A percentile compares a stretch with the other conserved stretches of the same genome.
phyloP scores from a whole-genome alignment of 2,888 invertebrate genomes.

The Drosophila nigricruria region DNA sequence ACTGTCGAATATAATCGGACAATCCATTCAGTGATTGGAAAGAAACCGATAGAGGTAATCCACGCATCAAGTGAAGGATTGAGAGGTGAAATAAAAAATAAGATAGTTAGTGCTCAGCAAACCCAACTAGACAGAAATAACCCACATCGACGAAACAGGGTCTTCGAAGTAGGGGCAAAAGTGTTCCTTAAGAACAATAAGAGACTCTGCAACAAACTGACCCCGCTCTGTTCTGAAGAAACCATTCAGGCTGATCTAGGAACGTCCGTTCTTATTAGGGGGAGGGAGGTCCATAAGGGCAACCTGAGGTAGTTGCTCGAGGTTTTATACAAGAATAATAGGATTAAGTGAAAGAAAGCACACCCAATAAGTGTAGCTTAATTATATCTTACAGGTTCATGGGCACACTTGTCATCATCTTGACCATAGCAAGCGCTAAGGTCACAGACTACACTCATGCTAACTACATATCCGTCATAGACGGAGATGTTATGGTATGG shows the following conservation, averaged over 20 bases:
- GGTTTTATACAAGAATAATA: too few relatives aligned
- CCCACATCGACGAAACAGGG: not conserved
- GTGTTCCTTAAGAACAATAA: not conserved
- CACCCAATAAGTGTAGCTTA: too few relatives aligned
- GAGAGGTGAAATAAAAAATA: not conserved
- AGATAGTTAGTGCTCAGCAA: not conserved
- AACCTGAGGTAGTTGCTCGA: too few relatives aligned
- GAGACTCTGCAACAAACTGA: slow-evolving; percentile 2
- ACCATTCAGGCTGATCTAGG: not conserved
- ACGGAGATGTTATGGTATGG: too few relatives aligned
- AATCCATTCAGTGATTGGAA: not conserved
- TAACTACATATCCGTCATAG: too few relatives aligned
- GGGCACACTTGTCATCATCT: too few relatives aligned
- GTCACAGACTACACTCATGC: too few relatives aligned
- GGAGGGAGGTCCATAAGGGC: not conserved
- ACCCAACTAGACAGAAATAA: not conserved
- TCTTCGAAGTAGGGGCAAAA: not conserved
- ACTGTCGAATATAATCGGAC: not conserved
- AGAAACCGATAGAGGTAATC: not conserved
- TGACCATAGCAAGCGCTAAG: too few relatives aligned
- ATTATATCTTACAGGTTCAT: too few relatives aligned
- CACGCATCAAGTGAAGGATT: not conserved
- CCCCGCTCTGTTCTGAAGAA: not conserved
- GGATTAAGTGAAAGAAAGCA: too few relatives aligned
- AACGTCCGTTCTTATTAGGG: not conserved